Base-by-base conservation (phyloP, 53 echinoderm and acorn worm species). In the Echinometra lucunter region DNA sequence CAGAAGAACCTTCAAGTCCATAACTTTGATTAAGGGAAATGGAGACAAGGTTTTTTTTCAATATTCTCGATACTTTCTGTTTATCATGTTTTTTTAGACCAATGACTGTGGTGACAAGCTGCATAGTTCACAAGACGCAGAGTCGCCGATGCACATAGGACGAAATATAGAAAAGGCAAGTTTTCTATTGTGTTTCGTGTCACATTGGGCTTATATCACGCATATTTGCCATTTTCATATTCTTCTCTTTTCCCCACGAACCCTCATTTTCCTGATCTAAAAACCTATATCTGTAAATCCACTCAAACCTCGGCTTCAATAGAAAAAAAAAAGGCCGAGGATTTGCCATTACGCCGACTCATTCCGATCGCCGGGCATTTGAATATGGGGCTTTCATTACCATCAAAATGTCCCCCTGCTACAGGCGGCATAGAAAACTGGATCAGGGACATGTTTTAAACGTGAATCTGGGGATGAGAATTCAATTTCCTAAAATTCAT, bases 231-330 rank as follows among this genome's bases (percentile, higher is more conserved):
- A 28, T 85, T 49, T 28, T 49, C 85, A 85, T 85, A 85, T 85
- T 85, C 53, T 27, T 27, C 49, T 27, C 49, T 38, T 81, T 81
- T 11, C 34, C 40, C 49, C 3, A 12, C 85, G n/a, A 85, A 28
- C 49, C 49, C 85, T 49, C 49, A 10, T 47, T 53, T 85, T 85
- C 85, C 45, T 85, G 85, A 27, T 85, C 85, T 49, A 49, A 49
- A 85, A 85, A 85, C 85, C 85, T 49, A 85, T 47, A 47, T 85
- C 45, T 85, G 85, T 49, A 85, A 85, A 85, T 85, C 85, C 85
- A 85, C 47, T 85, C 28, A 53, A 37, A 85, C 1, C 85, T 85
- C 12, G 45, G 85, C n/a, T 85, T 85, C 85, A 85, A 45, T 85
- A 15, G 53, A 7, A 85, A 82, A 82, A 12, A 44, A 82, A 21